A percentile compares a stretch with the other conserved stretches of the same genome.
Evolutionary conservation across 92 coral and sea anemone genomes (phyloP).

Genomic region (Paramuricea clavata): DNA sequence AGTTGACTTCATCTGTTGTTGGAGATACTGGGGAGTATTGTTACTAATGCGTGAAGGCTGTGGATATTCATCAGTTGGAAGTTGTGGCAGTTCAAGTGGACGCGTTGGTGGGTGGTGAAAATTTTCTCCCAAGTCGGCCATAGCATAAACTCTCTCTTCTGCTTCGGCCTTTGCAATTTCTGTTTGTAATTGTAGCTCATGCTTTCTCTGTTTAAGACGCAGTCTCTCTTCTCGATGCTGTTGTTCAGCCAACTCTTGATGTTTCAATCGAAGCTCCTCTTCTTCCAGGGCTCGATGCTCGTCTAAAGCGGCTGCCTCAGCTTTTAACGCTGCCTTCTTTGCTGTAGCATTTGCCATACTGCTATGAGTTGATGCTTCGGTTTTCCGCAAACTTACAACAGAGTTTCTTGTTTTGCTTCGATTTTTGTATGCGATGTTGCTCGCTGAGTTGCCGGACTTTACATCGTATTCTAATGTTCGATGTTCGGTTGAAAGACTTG

Average conservation of each 20-base stretch:
- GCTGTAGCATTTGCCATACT: conserved; percentile 40
- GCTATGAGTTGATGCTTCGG: background rate
- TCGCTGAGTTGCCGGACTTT: conserved; percentile 44
- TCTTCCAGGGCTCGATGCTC: conserved; percentile 34
- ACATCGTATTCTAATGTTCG: conserved; percentile 30
- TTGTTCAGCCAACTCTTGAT: conserved; percentile 18
- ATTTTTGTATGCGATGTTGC: conserved; percentile 22
- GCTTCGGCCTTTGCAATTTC: conserved; percentile 66
- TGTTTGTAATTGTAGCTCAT: conserved; percentile 50
- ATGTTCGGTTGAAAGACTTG: background rate
- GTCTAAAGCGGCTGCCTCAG: conserved; percentile 54
- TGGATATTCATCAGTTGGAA: too few species aligned
- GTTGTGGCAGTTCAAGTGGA: background rate
- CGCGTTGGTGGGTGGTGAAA: background rate
- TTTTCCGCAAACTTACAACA: background rate
- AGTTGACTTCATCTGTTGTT: too few species aligned
- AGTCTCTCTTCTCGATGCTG: conserved; percentile 46
- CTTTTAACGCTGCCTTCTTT: conserved; percentile 63
- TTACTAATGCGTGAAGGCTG: too few species aligned
- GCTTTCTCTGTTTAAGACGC: conserved; percentile 58
- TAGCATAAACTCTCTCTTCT: conserved; percentile 54
- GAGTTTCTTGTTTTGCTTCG: conserved; percentile 8
- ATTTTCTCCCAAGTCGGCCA: background rate
- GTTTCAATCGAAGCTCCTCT: conserved; percentile 53
- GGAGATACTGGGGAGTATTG: too few species aligned